Evolutionary conservation across 1,140 invertebrate genomes (phyloP).

Genomic region (Drosophila ambigua): DNA sequence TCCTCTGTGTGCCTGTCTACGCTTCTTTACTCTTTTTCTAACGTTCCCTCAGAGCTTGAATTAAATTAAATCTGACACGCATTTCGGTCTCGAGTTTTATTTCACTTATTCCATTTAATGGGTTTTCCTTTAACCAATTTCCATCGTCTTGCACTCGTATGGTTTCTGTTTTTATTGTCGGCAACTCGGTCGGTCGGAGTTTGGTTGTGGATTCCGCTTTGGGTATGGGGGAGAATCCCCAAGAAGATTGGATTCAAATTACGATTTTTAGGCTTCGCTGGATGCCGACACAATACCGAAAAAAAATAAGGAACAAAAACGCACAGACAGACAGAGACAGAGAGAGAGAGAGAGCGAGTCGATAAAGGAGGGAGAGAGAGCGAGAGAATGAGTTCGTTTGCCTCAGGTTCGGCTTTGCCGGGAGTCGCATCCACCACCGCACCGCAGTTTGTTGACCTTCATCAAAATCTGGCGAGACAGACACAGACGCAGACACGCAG

Average conservation of each 20-base stretch:
- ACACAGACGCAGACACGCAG: neutral
- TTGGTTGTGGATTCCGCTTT: slow-evolving; percentile 34
- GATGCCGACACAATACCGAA: slow-evolving; percentile 34
- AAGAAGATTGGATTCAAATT: slow-evolving; percentile 78
- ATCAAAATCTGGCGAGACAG: slow-evolving; percentile 51
- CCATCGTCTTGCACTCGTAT: slow-evolving; percentile 53
- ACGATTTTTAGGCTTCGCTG: slow-evolving; percentile 76
- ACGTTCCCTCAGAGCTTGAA: slow-evolving; percentile 33
- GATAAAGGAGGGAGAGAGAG: neutral
- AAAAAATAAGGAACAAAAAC: slow-evolving; percentile 30
- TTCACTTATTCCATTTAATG: slow-evolving; percentile 60
- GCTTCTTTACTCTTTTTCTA: slow-evolving; percentile 3
- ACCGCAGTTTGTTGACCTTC: slow-evolving; percentile 79
- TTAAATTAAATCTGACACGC: slow-evolving; percentile 62
- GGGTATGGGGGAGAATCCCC: slow-evolving; percentile 57
- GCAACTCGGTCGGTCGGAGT: slow-evolving; percentile 37
- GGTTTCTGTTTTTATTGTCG: slow-evolving; percentile 78
- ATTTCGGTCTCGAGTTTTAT: slow-evolving; percentile 48
- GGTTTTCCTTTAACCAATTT: slow-evolving; percentile 50
- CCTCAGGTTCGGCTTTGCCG: slow-evolving; percentile 34
- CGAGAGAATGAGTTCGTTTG: slow-evolving; percentile 60
- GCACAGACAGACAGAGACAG: slow-evolving; percentile 23
- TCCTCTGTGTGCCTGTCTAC: neutral
- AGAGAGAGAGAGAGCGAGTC: slow-evolving; percentile 9
- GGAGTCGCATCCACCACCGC: slow-evolving; percentile 55